phyloP scores from a whole-genome alignment of 2,888 invertebrate species.

The Leptogaster cylindrica region DNA sequence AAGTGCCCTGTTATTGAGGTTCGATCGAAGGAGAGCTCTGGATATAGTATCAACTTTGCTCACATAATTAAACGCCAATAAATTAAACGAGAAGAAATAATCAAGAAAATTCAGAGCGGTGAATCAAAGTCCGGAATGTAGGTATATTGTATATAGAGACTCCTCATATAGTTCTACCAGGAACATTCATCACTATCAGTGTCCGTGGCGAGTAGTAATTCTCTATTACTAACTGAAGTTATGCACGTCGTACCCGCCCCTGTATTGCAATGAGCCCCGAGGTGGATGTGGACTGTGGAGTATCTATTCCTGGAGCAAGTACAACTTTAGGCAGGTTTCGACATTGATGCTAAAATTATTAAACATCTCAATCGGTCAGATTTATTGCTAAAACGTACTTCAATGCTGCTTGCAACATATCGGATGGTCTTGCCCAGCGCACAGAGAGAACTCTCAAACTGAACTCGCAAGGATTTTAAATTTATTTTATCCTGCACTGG shows the following conservation, averaged over 20 bases:
- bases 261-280: neutral
- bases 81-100: constrained; percentile 17
- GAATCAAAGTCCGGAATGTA: neutral
- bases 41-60: constrained; percentile 4
- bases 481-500: constrained; percentile 20
- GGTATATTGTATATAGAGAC: neutral
- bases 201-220: constrained; percentile 25
- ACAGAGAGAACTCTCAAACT: neutral
- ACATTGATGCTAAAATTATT: constrained; percentile 34
- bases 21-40: neutral
- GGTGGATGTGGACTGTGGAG: neutral
- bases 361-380: constrained; percentile 44
- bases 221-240: constrained; percentile 1
- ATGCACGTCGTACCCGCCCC: neutral
- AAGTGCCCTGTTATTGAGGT: no score
- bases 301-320: neutral
- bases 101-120: constrained; percentile 5
- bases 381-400: constrained; percentile 43
- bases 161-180: neutral
- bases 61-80: constrained; percentile 18
- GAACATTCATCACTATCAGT: constrained; percentile 19
- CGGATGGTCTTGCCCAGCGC: neutral
- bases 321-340: constrained; percentile 16
- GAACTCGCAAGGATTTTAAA: constrained; percentile 9
- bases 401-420: neutral